Percentiles rank a stretch among this genome's conserved stretches.
phyloP scores from a whole-genome alignment of 2,113 vertebrate species.

The Parus major region DNA sequence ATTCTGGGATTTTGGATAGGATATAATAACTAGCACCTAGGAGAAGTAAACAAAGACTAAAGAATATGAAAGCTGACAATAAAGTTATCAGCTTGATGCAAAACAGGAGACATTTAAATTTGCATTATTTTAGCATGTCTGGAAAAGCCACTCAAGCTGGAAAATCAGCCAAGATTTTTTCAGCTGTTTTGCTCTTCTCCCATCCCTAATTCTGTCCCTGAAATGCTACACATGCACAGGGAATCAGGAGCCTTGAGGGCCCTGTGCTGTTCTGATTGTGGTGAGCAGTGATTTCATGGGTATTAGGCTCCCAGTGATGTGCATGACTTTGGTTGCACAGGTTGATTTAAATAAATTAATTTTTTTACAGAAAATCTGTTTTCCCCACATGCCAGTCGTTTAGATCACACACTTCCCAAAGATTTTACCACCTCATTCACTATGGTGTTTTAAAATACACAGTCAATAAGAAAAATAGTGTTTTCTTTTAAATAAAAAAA shows the following conservation, averaged over 20 bases:
- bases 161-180: background rate
- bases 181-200: background rate
- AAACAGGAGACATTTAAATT: background rate
- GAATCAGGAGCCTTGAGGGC: background rate
- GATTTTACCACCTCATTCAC: background rate
- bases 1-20: background rate
- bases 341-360: background rate
- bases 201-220: background rate
- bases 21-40: background rate
- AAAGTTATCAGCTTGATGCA: background rate
- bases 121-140: background rate
- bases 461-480: background rate
- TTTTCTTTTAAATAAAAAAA: background rate
- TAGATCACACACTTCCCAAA: background rate
- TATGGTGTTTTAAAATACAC: background rate
- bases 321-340: background rate
- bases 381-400: background rate
- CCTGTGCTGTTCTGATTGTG: background rate
- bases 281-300: background rate
- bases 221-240: background rate
- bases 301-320: background rate
- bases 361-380: background rate
- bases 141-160: background rate
- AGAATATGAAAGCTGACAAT: background rate
- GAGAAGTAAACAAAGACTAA: background rate